Evolutionary conservation across 2,888 invertebrate genomes (phyloP), one percentile per base, ranked within the genome.

Genomic region (Microdon myrmicae): DNA sequence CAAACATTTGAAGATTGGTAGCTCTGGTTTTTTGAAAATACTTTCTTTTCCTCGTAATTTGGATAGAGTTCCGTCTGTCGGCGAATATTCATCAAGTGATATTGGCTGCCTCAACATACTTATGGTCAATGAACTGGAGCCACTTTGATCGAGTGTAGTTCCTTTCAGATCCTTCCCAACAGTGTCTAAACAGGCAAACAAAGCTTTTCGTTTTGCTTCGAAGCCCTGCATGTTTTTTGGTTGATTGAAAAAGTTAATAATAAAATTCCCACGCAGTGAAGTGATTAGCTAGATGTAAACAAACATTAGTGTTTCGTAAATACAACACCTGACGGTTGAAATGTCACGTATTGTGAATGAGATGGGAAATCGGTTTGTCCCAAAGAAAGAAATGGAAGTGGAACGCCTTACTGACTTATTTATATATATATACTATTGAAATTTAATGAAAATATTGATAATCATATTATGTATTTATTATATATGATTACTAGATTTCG

Each of bases 1-100:
- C 22, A 86, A 77, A 69, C 86, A 86, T 59, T 84, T 82, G 0
- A 79, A 76, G 39, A 87, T 82, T 2, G 88, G 87, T 10, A 86
- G 83, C 71, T 87, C 86, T 1, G 90, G 88, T 56, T 86, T 83
- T 75, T 91, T 92, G 70, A 88, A 92, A 68, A 92, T 89, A 73
- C 92, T 92, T 73, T 92, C 90, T 72, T 85, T 79, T 19, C 79
- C 79, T 1, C 75, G 72, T 53, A 80, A 69, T 13, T 72, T 73
- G 1, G 71, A 70, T 2, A 77, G 49, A 2, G 67, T 69, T 4
- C 60, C 54, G 13, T 70, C 71, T 5, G 71, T 67, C 3, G 55
- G 32, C 0, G 48, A 28, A 4, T 68, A 54, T 28, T 53, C 49
- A 25, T 67, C 67, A 1, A 35, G 22, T 31, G 51, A 34, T 76